Evolutionary conservation across 2,888 invertebrate genomes (phyloP).

Genomic region (Lepidocyrtinus sp.): DNA sequence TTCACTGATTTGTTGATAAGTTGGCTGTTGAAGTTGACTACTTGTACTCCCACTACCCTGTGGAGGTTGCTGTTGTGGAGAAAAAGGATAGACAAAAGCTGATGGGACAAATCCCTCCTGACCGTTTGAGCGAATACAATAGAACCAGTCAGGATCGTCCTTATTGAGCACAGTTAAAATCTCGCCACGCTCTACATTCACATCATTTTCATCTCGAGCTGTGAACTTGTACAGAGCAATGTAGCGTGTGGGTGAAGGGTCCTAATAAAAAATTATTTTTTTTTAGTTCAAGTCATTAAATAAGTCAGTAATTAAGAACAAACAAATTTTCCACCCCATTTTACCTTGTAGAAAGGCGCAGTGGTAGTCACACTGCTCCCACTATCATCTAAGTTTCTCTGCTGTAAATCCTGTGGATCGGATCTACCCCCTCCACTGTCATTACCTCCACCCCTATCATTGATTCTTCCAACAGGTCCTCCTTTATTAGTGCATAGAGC

Average conservation of each 20-base stretch:
- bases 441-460: conserved; percentile 62
- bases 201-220: conserved; percentile 94
- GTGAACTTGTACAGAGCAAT: conserved; percentile 95
- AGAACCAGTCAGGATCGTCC: conserved; percentile 97
- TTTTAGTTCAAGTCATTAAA: conserved; percentile 72
- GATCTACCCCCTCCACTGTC: conserved; percentile 1
- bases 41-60: conserved; percentile 18
- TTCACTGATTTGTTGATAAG: conserved; percentile 45
- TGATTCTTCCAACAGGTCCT: neutral
- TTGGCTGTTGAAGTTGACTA: conserved; percentile 21
- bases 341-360: conserved; percentile 76
- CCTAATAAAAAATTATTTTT: conserved; percentile 39
- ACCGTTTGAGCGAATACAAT: conserved; percentile 93
- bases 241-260: conserved; percentile 77
- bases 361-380: conserved; percentile 31
- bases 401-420: neutral
- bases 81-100: conserved; percentile 88
- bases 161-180: conserved; percentile 96
- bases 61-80: conserved; percentile 26
- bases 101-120: conserved; percentile 85
- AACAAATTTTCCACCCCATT: too few species aligned
- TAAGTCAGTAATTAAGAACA: too few species aligned
- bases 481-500: conserved; percentile 72
- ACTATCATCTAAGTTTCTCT: conserved; percentile 33
- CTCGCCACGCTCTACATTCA: conserved; percentile 93